Evolutionary conservation across 2,888 invertebrate species (phyloP).

Genomic region (Ormyrus rosae): DNA sequence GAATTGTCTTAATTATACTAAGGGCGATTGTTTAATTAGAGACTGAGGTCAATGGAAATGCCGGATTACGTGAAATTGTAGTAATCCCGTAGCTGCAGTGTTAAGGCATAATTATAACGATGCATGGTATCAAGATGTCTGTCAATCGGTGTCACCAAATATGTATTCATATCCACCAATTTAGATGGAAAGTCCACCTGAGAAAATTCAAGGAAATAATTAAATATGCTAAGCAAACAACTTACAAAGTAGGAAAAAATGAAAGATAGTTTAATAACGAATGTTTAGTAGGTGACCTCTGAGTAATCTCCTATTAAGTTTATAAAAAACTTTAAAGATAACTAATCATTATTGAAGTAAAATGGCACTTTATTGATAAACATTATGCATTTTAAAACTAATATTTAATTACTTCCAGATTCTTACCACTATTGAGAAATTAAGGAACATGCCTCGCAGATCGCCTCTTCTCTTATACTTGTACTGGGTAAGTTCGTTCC

Average conservation of each 20-base stretch:
- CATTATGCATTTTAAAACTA: too few species aligned
- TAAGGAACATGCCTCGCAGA: constrained; percentile 64
- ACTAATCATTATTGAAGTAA: too few species aligned
- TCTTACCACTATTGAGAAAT: constrained; percentile 65
- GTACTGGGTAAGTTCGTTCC: constrained; percentile 62
- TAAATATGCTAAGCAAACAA: too few species aligned
- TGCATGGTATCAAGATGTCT: constrained; percentile 81
- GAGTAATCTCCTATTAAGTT: too few species aligned
- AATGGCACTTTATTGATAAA: too few species aligned
- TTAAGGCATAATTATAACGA: constrained; percentile 80
- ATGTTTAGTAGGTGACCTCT: too few species aligned
- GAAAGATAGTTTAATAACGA: too few species aligned
- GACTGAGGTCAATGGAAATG: constrained; percentile 3
- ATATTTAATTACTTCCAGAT: not conserved
- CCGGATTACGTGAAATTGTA: constrained; percentile 81
- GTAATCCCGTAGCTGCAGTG: constrained; percentile 80
- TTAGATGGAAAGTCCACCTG: constrained; percentile 63
- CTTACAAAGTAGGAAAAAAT: too few species aligned
- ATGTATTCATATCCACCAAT: constrained; percentile 67
- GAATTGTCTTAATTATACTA: too few species aligned
- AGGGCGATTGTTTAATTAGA: not conserved
- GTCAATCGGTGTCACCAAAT: constrained; percentile 77
- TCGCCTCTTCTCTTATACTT: constrained; percentile 67
- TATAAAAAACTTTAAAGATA: too few species aligned
- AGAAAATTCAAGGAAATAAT: not conserved